A percentile compares a stretch with the other conserved stretches of the same genome.
These are phyloP conservation scores for Dasyornis broadbenti DNA, from an alignment of 2,113 vertebrate genomes.

Conservation along the genomic window DNA sequence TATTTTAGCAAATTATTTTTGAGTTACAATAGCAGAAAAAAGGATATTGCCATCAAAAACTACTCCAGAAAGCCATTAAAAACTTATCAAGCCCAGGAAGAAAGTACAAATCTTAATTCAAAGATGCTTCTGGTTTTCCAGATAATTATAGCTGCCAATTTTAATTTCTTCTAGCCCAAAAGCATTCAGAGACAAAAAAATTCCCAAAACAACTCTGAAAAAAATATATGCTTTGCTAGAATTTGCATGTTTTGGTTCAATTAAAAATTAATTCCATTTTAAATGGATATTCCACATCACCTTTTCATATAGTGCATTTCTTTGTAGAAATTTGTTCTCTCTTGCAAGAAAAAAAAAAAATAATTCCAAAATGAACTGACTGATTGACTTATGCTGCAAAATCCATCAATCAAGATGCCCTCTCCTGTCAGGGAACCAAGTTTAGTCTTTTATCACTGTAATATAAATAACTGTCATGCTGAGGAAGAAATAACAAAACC, in stretches of 20 bases:
- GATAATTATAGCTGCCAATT: not conserved
- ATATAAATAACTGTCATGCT: conserved; percentile 4
- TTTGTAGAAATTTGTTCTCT: not conserved
- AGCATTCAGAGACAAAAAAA: not conserved
- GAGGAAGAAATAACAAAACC: not conserved
- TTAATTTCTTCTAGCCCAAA: not conserved
- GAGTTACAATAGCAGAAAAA: not conserved
- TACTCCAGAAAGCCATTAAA: not conserved
- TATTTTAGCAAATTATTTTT: not conserved
- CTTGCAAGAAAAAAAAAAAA: not conserved
- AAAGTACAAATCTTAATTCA: not conserved
- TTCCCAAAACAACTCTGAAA: not conserved
- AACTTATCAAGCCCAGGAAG: not conserved
- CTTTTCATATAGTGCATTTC: not conserved
- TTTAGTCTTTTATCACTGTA: not conserved
- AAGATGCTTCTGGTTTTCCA: not conserved
- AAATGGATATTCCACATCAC: not conserved
- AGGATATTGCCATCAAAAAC: not conserved
- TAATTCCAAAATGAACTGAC: not conserved
- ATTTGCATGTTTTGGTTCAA: not conserved
- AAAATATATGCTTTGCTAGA: not conserved
- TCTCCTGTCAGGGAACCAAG: conserved; percentile 19
- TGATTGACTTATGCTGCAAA: not conserved
- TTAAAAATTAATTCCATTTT: not conserved
- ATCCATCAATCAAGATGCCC: conserved; percentile 20